Evolutionary conservation across 2,888 invertebrate species (phyloP).

Genomic region (Artemia sinica): DNA sequence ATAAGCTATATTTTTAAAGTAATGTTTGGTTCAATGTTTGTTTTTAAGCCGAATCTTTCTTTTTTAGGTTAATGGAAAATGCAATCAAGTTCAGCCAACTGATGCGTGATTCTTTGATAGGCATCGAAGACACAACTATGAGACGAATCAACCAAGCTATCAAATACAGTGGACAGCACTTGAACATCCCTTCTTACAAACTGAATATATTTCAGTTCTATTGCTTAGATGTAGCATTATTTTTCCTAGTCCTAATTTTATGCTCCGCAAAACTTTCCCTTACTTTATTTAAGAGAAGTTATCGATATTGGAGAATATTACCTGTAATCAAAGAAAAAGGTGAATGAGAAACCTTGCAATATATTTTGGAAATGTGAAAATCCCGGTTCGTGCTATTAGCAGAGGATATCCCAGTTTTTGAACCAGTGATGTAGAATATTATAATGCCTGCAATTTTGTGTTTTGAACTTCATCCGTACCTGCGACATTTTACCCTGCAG

Average conservation of each 20-base stretch:
- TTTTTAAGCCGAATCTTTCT: too few relatives aligned
- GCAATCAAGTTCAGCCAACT: not conserved
- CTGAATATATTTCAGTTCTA: conserved; percentile 10
- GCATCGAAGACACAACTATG: not conserved
- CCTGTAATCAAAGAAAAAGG: not conserved
- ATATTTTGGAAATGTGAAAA: too few relatives aligned
- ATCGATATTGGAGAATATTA: not conserved
- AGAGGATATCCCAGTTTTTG: too few relatives aligned
- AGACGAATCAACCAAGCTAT: not conserved
- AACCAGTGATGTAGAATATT: too few relatives aligned
- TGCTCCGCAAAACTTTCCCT: not conserved
- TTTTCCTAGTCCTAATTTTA: not conserved
- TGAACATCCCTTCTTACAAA: conserved; percentile 9
- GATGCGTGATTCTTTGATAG: conserved; percentile 1
- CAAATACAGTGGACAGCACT: not conserved
- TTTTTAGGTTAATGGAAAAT: not conserved
- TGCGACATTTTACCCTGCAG: too few relatives aligned
- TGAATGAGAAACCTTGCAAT: not conserved
- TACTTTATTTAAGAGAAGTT: not conserved
- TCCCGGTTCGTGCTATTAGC: too few relatives aligned
- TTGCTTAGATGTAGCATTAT: conserved; percentile 5
- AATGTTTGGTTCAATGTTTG: too few relatives aligned
- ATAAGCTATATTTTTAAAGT: too few relatives aligned
- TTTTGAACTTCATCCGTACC: too few relatives aligned
- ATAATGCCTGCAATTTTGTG: too few relatives aligned